phyloP scores from a whole-genome alignment of 53 echinoderm and acorn worm species.

The Echinarachnius parma region DNA sequence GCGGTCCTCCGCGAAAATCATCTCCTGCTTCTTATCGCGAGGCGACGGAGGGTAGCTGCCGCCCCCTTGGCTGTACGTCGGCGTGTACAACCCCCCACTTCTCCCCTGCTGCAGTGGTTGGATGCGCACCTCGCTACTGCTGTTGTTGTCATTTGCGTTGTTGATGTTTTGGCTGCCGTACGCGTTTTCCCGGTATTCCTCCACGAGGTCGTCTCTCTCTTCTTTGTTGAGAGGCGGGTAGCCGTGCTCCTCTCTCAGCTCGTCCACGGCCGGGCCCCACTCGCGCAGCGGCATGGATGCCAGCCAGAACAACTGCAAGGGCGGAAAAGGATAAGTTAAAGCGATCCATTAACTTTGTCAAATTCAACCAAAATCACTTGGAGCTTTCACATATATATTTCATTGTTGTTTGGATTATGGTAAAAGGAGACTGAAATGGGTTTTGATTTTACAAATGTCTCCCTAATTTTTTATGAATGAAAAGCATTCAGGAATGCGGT shows the following conservation, averaged over 20 bases:
- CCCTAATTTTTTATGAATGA: too few species aligned
- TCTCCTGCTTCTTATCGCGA: conserved; percentile 16
- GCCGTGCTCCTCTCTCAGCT: conserved; percentile 30
- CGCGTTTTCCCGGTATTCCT: background rate
- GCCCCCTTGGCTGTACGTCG: conserved; percentile 1
- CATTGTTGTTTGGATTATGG: too few species aligned
- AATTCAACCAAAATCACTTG: too few species aligned
- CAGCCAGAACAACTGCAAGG: conserved; percentile 41
- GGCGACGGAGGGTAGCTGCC: conserved; percentile 29
- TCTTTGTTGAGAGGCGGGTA: conserved; percentile 36
- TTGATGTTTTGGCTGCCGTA: conserved; percentile 20
- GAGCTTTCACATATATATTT: too few species aligned
- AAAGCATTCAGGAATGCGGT: too few species aligned
- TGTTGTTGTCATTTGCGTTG: conserved; percentile 25
- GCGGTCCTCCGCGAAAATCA: conserved; percentile 1
- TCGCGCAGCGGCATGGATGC: conserved; percentile 50
- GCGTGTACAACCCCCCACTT: background rate
- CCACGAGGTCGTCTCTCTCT: conserved; percentile 28
- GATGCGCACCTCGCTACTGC: background rate
- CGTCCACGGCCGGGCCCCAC: conserved; percentile 57
- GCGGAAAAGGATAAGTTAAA: too few species aligned
- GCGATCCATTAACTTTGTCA: too few species aligned
- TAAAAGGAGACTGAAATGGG: too few species aligned
- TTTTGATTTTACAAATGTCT: too few species aligned
- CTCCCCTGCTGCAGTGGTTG: background rate